Evolutionary conservation across 2,797 vertebrate species (phyloP), one percentile per base, ranked within the genome.

Genomic region (Nasua narica): DNA sequence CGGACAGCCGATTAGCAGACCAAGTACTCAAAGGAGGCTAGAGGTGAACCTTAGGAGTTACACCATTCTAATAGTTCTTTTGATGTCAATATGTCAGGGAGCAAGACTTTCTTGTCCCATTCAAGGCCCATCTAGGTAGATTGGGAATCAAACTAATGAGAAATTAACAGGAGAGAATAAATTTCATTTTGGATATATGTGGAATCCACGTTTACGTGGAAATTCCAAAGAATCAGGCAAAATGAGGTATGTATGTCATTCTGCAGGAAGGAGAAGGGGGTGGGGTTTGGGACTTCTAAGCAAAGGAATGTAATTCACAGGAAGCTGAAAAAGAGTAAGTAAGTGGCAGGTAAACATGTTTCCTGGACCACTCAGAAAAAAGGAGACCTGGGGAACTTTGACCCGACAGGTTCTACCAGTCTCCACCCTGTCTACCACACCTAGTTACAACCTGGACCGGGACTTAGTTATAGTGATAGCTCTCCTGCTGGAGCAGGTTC

Each of bases 371-470:
- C 70, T 48, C 27, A 32, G 15, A 46, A 35, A 67, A 35, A 67
- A 67, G n/a, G 27, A 46, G 43, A 46, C 40, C 43, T 18, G 43
- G 40, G 43, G 27, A 16, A 48, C 43, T 74, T 46, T 32, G 43
- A 46, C 46, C 15, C 9, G 2, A 18, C 27, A 46, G 27, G 72
- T 74, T 7, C 43, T 74, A 4, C 8, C 3, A 32, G 43, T 27
- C 48, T 74, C 43, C 43, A 46, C 27, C 25, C 72, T 46, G 27
- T 32, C 43, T 48, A 43, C 43, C 72, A 74, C 43, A 46, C 27
- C 72, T 32, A 29, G 72, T 74, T 27, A 29, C 1, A 0, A 67
- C 16, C 2, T 10, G 9, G 0, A 67, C n/a, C 5, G 9, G 9
- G 15, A 74, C 14, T 74, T 74, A 74, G 10, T 27, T 48, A 3